Evolutionary conservation across 2,888 invertebrate genomes (phyloP).

Genomic region (Teleogryllus oceanicus): DNA sequence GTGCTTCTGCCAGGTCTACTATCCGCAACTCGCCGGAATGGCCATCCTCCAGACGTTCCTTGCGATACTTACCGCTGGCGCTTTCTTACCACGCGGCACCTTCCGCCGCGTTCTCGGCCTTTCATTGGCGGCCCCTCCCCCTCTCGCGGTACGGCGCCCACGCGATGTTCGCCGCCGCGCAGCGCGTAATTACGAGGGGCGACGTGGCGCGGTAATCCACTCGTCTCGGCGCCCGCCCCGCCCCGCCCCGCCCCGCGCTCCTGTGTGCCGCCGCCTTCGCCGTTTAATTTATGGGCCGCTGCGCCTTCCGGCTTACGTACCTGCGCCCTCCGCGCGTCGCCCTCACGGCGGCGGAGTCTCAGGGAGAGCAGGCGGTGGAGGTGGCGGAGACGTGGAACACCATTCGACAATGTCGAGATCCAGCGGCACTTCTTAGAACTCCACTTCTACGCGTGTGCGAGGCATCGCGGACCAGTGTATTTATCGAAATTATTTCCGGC

Average conservation of each 20-base stretch:
- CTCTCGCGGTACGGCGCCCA: background rate
- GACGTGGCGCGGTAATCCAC: background rate
- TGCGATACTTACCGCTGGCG: background rate
- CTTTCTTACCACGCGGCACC: background rate
- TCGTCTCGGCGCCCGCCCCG: background rate
- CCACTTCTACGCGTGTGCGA: too few relatives aligned
- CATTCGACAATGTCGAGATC: too few relatives aligned
- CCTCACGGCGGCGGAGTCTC: too few relatives aligned
- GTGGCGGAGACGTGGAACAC: too few relatives aligned
- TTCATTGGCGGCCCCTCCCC: background rate
- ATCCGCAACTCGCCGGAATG: too few relatives aligned
- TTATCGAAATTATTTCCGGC: too few relatives aligned
- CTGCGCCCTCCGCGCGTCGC: background rate
- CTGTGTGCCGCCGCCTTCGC: background rate
- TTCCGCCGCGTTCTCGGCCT: background rate
- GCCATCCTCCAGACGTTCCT: background rate
- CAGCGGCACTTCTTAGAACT: too few relatives aligned
- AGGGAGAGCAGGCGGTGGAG: too few relatives aligned
- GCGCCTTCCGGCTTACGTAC: background rate
- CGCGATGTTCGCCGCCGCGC: background rate
- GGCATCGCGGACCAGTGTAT: too few relatives aligned
- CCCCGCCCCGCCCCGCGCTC: too few relatives aligned
- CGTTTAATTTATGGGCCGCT: conserved; percentile 7
- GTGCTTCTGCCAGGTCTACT: too few relatives aligned
- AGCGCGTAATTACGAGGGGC: background rate